A percentile compares a stretch with the other conserved stretches of the same genome.
phyloP scores from a whole-genome alignment of 2,797 vertebrate species.

The Anas flavirostris region DNA sequence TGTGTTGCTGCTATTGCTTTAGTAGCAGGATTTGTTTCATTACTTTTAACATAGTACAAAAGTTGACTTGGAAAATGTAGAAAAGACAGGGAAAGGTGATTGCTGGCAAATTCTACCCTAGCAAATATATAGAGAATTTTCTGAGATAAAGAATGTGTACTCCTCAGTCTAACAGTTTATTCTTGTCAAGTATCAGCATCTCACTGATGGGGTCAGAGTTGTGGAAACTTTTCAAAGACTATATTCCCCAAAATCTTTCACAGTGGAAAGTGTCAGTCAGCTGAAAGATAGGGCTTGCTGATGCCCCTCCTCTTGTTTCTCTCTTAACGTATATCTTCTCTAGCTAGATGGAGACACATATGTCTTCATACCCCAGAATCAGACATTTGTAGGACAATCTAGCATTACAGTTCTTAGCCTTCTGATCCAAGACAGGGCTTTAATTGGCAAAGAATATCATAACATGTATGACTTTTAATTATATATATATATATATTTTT shows the following conservation, averaged over 20 bases:
- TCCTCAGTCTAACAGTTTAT: not conserved
- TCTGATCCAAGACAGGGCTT: not conserved
- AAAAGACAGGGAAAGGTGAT: not conserved
- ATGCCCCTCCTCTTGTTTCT: not conserved
- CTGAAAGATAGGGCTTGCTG: not conserved
- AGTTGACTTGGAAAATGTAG: not conserved
- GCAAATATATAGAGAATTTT: not conserved
- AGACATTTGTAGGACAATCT: not conserved
- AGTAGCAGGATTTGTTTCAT: not conserved
- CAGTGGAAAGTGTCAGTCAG: not conserved
- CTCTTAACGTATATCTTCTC: not conserved
- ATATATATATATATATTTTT: too few relatives aligned
- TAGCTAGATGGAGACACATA: not conserved
- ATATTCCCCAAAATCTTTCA: not conserved
- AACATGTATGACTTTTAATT: not conserved
- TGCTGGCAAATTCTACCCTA: not conserved
- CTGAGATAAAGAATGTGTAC: not conserved
- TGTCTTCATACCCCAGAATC: not conserved
- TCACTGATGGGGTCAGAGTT: not conserved
- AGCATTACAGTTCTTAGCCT: not conserved
- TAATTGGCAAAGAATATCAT: not conserved
- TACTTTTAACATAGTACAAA: not conserved
- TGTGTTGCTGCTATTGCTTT: not conserved
- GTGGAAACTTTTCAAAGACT: slow-evolving; percentile 6
- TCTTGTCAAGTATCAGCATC: not conserved